phyloP scores from a whole-genome alignment of 2,113 vertebrate genomes.

The Malurus melanocephalus region DNA sequence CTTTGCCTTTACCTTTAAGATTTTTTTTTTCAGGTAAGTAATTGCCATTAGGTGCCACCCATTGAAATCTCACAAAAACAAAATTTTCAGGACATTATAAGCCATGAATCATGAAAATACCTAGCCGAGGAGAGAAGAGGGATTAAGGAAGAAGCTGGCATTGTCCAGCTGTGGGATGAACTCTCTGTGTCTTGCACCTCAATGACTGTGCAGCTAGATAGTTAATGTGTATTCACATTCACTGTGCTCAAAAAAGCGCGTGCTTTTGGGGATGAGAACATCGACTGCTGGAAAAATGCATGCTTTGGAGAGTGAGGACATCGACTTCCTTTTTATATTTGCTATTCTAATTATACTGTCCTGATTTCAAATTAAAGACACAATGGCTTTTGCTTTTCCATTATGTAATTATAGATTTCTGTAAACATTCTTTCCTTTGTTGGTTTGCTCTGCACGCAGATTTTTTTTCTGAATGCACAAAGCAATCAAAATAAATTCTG shows the following conservation, averaged over 20 bases:
- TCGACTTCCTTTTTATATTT: slow-evolving; percentile 41
- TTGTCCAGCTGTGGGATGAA: background rate
- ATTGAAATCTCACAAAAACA: background rate
- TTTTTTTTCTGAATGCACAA: background rate
- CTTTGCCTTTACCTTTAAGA: background rate
- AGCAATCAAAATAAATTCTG: slow-evolving; percentile 32
- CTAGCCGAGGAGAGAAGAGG: background rate
- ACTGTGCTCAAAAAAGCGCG: background rate
- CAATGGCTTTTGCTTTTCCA: slow-evolving; percentile 44
- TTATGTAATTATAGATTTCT: slow-evolving; percentile 38
- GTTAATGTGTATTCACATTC: background rate
- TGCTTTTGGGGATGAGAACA: background rate
- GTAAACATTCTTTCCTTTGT: slow-evolving; percentile 41
- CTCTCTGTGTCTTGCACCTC: background rate
- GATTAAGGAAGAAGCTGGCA: background rate
- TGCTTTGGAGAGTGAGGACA: slow-evolving; percentile 22
- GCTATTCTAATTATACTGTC: slow-evolving; percentile 34
- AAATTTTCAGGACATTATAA: background rate
- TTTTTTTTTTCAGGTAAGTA: background rate
- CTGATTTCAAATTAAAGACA: slow-evolving; percentile 40
- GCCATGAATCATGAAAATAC: background rate
- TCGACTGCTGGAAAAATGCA: slow-evolving; percentile 29
- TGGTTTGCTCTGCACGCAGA: background rate
- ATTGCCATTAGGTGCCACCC: background rate
- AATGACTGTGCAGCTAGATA: background rate